A percentile compares a stretch with the other conserved stretches of the same genome.
phyloP scores from a whole-genome alignment of 1,140 invertebrate species.

The Rhizoglyphus robini region DNA sequence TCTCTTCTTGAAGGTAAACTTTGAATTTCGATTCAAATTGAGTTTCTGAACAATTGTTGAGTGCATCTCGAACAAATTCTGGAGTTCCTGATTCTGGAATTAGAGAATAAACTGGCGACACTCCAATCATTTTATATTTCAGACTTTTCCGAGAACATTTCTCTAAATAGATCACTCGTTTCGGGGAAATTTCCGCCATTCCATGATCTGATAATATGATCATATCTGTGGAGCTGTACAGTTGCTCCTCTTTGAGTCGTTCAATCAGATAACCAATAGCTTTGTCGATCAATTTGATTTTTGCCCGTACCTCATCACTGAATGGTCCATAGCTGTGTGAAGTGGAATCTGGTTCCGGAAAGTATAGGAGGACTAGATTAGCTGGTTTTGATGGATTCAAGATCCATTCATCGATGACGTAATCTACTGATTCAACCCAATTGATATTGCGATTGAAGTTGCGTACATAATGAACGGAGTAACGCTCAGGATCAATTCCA shows the following conservation, averaged over 20 bases:
- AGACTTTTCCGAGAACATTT: background rate
- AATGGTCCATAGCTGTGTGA: constrained; percentile 25
- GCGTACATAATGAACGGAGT: background rate
- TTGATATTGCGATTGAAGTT: background rate
- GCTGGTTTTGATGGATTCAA: constrained; percentile 16
- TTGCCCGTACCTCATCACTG: background rate
- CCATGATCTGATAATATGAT: constrained; percentile 30
- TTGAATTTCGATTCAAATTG: constrained; percentile 13
- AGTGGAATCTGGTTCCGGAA: constrained; percentile 24
- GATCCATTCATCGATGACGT: constrained; percentile 22
- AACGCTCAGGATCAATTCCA: background rate
- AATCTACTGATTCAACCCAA: constrained; percentile 23
- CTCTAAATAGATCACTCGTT: constrained; percentile 24
- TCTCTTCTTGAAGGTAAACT: constrained; percentile 32
- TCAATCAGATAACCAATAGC: constrained; percentile 27
- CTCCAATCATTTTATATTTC: constrained; percentile 22
- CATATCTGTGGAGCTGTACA: constrained; percentile 25
- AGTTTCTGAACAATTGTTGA: background rate
- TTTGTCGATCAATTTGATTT: constrained; percentile 22
- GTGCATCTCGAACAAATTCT: background rate
- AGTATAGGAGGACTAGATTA: constrained; percentile 25
- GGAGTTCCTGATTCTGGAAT: background rate
- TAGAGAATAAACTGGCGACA: constrained; percentile 25
- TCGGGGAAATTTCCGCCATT: constrained; percentile 25
- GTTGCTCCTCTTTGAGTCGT: constrained; percentile 17